Evolutionary conservation across 2,888 invertebrate species (phyloP).

Genomic region (Tenthredo livida): DNA sequence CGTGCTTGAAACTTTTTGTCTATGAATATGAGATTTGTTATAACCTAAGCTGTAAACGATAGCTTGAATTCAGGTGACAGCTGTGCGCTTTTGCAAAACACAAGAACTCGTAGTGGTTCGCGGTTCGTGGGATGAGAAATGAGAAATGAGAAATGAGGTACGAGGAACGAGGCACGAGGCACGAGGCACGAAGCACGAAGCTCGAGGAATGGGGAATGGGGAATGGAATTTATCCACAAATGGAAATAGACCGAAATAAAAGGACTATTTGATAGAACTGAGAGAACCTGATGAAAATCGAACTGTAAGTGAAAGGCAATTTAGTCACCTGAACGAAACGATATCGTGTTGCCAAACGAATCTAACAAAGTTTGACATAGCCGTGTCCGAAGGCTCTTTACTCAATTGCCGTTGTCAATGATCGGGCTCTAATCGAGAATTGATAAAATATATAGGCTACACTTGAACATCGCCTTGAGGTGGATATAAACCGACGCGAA

Average conservation of each 20-base stretch:
- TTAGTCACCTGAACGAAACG: conserved; percentile 30
- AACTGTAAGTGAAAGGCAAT: conserved; percentile 49
- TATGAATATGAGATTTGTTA: conserved; percentile 42
- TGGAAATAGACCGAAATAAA: conserved; percentile 43
- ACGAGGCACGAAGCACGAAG: not conserved
- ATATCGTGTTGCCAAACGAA: conserved; percentile 32
- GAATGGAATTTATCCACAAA: conserved; percentile 34
- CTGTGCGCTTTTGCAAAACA: conserved; percentile 24
- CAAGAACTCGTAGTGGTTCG: conserved; percentile 24
- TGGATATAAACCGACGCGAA: conserved; percentile 36
- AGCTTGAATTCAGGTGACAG: conserved; percentile 44
- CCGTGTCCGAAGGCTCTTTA: conserved; percentile 2
- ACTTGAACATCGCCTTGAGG: conserved; percentile 23
- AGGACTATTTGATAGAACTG: not conserved
- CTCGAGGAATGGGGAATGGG: not conserved
- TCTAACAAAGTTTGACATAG: conserved; percentile 36
- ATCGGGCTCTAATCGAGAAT: conserved; percentile 36
- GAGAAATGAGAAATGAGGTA: not conserved
- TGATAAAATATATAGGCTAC: conserved; percentile 24
- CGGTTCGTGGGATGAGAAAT: conserved; percentile 10
- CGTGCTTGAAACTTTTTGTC: conserved; percentile 43
- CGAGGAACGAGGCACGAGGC: not conserved
- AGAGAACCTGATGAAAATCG: conserved; percentile 38
- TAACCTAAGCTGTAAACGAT: conserved; percentile 50
- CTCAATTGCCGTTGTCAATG: conserved; percentile 36